phyloP scores from a whole-genome alignment of 2,797 vertebrate genomes.

The Crypturellus tataupa region DNA sequence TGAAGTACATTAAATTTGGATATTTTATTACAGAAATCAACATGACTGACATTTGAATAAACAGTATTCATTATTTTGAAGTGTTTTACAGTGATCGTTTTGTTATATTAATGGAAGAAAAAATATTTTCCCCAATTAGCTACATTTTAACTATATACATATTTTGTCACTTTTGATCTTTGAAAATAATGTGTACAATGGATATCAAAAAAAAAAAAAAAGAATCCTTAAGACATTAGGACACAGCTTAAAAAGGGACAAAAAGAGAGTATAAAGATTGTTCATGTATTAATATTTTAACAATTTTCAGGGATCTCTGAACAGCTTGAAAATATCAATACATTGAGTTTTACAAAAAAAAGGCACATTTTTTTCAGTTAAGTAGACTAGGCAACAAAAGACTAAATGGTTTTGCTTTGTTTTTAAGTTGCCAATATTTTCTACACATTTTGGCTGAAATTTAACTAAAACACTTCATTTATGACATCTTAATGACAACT shows the following conservation, averaged over 20 bases:
- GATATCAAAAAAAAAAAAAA: background rate
- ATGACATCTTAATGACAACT: background rate
- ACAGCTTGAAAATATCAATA: background rate
- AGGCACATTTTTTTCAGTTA: background rate
- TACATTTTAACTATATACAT: background rate
- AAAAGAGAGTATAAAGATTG: background rate
- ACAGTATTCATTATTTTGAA: conserved; percentile 45
- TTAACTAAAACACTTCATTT: background rate
- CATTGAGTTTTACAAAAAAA: background rate
- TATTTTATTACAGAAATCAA: conserved; percentile 50
- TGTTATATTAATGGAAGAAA: background rate
- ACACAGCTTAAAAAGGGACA: background rate
- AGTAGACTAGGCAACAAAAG: background rate
- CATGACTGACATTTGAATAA: conserved; percentile 58
- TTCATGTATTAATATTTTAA: background rate
- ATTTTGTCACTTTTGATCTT: background rate
- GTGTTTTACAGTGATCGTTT: background rate
- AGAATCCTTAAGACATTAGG: background rate
- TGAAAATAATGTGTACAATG: background rate
- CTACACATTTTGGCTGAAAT: background rate
- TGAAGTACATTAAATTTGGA: conserved; percentile 45
- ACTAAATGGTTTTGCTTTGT: background rate
- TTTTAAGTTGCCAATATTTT: background rate
- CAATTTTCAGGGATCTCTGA: background rate
- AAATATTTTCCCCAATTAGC: background rate